Evolutionary conservation across 2,797 vertebrate species (phyloP), one percentile per base, ranked within the genome.

Genomic region (Psittacula echo): DNA sequence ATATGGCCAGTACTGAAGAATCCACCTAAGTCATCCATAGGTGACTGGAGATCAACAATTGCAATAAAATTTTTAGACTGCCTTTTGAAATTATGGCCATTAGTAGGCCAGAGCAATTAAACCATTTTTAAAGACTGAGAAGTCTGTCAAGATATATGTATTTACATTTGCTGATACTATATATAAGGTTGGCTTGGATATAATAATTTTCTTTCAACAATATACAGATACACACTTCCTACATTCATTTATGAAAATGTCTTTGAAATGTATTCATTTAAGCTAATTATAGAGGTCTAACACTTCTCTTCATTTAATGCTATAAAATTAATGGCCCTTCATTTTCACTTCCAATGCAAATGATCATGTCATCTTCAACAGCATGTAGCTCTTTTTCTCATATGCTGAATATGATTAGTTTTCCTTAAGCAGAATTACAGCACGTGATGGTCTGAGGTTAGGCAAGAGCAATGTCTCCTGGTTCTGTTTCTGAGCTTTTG

Each of bases 251-350:
- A 76, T 90, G 93, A 97, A 94, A 81, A 94, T 51, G 73, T 94
- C 94, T 97, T 96, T 97, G 91, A 97, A 96, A 97, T 93, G 67
- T 96, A 93, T 96, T 97, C 61, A 96, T 79, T 92, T 81, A 95
- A 96, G 78, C 79, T 97, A 97, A 98, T 97, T 98, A 96, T 65
- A 97, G 81, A 94, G 89, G 90, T 92, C 89, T 97, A 97, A 97
- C 82, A 93, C 47, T 97, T 96, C 94, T 97, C 87, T 96, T 96
- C 87, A 96, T 97, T 97, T 97, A 97, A 97, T 97, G 94, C 77
- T 95, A 92, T 97, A 96, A 97, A 97, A 98, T 98, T 98, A 97
- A 98, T 97, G 93, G 94, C 77, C 95, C 96, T 97, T 98, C 95
- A 97, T 97, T 98, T 98, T 97, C 97, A 95, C 95, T 87, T 96